These are phyloP conservation scores for Apodemus sylvaticus DNA, from an alignment of 2,113 vertebrate species.

Conservation along the genomic window DNA sequence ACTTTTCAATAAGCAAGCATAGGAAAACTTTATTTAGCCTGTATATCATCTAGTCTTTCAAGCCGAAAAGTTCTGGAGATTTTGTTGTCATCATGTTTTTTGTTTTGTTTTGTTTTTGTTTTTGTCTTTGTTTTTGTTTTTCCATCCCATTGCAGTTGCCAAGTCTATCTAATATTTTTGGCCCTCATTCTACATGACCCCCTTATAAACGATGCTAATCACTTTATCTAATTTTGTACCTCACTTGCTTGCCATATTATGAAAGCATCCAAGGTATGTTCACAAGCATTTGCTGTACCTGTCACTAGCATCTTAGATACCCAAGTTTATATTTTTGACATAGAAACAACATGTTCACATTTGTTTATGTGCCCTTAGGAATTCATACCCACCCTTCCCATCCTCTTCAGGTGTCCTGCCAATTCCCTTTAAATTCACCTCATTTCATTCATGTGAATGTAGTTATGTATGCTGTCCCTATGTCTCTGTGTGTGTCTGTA, in stretches of 20 bases:
- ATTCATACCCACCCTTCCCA: not conserved
- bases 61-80: not conserved
- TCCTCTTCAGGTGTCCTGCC: no score
- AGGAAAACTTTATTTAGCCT: conserved; percentile 10
- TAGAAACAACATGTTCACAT: not conserved
- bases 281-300: not conserved
- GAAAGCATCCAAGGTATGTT: not conserved
- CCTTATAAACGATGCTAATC: not conserved
- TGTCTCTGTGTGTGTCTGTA: not conserved
- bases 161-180: not conserved
- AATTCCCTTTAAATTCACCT: not conserved
- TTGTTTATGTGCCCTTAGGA: not conserved
- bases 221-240: not conserved
- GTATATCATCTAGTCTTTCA: not conserved
- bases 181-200: not conserved
- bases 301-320: not conserved
- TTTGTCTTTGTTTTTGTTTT: no score
- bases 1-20: not conserved
- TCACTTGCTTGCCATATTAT: not conserved
- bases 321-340: not conserved
- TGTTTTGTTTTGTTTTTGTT: not conserved
- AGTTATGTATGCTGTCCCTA: not conserved
- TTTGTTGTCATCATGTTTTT: not conserved
- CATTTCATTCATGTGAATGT: not conserved
- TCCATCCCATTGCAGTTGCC: not conserved